Percentiles rank a stretch among this genome's conserved stretches.
These are phyloP conservation scores for Lasiommata megera DNA, from an alignment of 2,888 invertebrate genomes.

Conservation along the genomic window DNA sequence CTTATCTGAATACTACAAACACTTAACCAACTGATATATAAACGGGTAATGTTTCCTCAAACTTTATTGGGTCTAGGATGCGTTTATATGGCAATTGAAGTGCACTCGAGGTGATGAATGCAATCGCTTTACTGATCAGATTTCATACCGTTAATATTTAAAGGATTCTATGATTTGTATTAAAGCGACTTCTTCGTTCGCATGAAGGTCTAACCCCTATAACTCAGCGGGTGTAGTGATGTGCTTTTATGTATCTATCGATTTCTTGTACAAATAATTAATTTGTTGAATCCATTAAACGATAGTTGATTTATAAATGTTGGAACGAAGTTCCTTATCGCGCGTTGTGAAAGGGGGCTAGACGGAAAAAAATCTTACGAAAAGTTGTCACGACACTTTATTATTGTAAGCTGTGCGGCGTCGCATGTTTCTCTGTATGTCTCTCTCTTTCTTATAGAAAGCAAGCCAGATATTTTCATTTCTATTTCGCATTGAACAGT, in stretches of 20 bases:
- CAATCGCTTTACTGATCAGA: slow-evolving; percentile 51
- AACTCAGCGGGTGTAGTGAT: slow-evolving; percentile 47
- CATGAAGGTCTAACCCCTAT: slow-evolving; percentile 78
- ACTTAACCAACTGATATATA: slow-evolving; percentile 18
- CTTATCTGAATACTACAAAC: slow-evolving; percentile 41
- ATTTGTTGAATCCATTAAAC: too few species aligned
- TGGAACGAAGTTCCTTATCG: too few species aligned
- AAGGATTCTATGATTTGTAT: slow-evolving; percentile 72
- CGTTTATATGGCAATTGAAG: slow-evolving; percentile 31
- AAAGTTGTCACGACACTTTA: too few species aligned
- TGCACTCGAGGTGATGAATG: slow-evolving; percentile 51
- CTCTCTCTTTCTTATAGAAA: too few species aligned
- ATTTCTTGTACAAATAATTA: slow-evolving; percentile 3
- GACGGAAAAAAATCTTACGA: too few species aligned
- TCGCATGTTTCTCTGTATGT: too few species aligned
- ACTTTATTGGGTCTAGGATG: slow-evolving; percentile 16
- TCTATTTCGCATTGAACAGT: too few species aligned
- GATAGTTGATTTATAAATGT: too few species aligned
- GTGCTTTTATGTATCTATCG: slow-evolving; percentile 29
- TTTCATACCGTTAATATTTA: slow-evolving; percentile 70
- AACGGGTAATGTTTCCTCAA: slow-evolving; percentile 13
- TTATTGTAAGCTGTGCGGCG: too few species aligned
- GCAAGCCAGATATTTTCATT: too few species aligned
- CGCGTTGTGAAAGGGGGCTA: too few species aligned
- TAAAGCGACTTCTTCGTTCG: slow-evolving; percentile 58